Conservation (phyloP, 2,113 vertebrate species). For the Rynchops niger region DNA sequence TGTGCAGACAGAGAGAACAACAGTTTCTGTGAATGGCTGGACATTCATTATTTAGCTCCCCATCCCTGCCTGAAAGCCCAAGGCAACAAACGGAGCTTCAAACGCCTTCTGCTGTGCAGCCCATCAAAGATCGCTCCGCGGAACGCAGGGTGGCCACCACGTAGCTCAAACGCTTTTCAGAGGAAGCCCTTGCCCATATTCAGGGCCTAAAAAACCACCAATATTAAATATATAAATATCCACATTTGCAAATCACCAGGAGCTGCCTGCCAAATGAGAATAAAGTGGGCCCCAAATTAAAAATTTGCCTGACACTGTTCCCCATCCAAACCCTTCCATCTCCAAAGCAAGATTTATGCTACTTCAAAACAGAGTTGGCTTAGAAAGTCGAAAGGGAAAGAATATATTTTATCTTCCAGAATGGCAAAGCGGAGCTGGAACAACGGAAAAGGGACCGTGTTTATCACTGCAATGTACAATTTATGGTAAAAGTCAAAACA, state of each 20-base stretch:
- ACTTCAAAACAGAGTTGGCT: slow-evolving; percentile 15
- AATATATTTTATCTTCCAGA: slow-evolving; percentile 30
- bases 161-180: neutral
- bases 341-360: slow-evolving; percentile 22
- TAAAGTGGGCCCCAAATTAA: neutral
- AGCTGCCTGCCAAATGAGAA: slow-evolving; percentile 32
- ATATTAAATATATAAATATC: neutral
- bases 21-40: slow-evolving; percentile 16
- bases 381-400: neutral
- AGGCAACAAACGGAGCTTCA: slow-evolving; percentile 49
- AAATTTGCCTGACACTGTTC: slow-evolving; percentile 34
- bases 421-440: slow-evolving; percentile 26
- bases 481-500: slow-evolving; percentile 45
- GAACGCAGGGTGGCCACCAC: neutral
- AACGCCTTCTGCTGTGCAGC: neutral
- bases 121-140: neutral
- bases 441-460: neutral
- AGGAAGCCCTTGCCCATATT: neutral
- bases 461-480: slow-evolving; percentile 29
- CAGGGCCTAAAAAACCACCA: neutral
- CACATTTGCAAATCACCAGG: neutral
- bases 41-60: slow-evolving; percentile 29
- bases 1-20: neutral
- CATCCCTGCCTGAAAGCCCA: slow-evolving; percentile 24
- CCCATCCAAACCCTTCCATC: neutral